Evolutionary conservation across 2,113 vertebrate genomes (phyloP).

Genomic region (Pampusana beccarii): DNA sequence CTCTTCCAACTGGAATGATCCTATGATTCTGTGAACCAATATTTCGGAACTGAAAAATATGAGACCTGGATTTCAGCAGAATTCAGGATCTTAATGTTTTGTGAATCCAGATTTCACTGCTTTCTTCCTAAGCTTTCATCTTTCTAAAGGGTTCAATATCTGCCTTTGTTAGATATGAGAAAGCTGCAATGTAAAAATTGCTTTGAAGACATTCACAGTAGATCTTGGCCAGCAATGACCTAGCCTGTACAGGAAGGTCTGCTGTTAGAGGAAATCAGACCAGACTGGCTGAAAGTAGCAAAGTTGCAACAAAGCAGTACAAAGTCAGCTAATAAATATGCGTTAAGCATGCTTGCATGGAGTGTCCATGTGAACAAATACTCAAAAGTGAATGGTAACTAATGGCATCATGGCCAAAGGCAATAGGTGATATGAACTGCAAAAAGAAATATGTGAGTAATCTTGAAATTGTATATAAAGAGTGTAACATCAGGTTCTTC

Average conservation of each 20-base stretch:
- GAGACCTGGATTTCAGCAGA: background rate
- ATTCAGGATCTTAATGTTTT: background rate
- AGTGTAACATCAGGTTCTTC: background rate
- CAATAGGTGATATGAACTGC: background rate
- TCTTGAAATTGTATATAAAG: background rate
- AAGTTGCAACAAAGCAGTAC: background rate
- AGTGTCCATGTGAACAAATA: too few relatives aligned
- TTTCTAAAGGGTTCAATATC: background rate
- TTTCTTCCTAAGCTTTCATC: background rate
- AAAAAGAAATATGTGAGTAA: background rate
- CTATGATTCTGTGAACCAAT: too few relatives aligned
- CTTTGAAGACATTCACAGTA: background rate
- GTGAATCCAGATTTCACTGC: background rate
- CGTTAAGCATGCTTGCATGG: background rate
- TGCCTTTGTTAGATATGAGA: background rate
- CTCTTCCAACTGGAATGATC: too few relatives aligned
- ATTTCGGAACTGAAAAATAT: too few relatives aligned
- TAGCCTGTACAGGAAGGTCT: background rate
- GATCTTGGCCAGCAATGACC: background rate
- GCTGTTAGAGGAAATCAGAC: background rate
- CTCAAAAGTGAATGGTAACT: background rate
- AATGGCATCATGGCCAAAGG: background rate
- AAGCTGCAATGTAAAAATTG: background rate
- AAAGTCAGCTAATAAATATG: background rate
- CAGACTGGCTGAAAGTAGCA: background rate